Evolutionary conservation across 2,113 vertebrate genomes (phyloP).

Genomic region (Rhinoderma darwinii): DNA sequence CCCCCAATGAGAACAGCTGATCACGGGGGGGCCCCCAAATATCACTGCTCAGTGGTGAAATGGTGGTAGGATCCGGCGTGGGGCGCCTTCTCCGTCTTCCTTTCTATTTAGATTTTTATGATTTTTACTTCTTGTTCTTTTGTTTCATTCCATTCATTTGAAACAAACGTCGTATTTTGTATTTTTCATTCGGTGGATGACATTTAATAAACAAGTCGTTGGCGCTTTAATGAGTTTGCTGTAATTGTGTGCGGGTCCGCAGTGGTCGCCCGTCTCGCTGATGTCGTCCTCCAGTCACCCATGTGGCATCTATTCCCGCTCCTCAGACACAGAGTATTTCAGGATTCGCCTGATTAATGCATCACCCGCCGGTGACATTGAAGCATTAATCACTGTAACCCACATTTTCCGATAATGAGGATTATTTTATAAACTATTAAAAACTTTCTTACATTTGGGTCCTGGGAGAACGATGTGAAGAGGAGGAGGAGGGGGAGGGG

Average conservation of each 20-base stretch:
- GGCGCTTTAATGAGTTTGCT: not conserved
- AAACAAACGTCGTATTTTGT: not conserved
- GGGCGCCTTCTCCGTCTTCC: too few species aligned
- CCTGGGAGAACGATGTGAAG: not conserved
- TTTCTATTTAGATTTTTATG: too few species aligned
- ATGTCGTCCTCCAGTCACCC: not conserved
- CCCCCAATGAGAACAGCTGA: too few species aligned
- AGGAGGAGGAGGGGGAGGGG: not conserved
- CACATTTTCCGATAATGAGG: not conserved
- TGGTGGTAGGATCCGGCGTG: too few species aligned
- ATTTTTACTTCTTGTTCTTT: too few species aligned
- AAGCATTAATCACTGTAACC: not conserved
- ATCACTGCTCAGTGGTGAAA: too few species aligned
- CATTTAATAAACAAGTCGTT: not conserved
- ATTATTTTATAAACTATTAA: not conserved
- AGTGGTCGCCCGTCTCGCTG: not conserved
- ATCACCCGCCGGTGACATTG: not conserved
- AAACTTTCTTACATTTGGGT: not conserved
- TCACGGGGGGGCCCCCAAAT: too few species aligned
- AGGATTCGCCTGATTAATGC: conserved; percentile 5
- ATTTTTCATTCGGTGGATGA: not conserved
- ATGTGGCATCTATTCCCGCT: not conserved
- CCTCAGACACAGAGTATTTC: not conserved
- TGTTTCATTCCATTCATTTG: too few species aligned
- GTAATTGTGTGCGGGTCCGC: not conserved